These are phyloP conservation scores for Acutogordius australiensis DNA, from an alignment of 2,888 invertebrate species.

Conservation along the genomic window DNA sequence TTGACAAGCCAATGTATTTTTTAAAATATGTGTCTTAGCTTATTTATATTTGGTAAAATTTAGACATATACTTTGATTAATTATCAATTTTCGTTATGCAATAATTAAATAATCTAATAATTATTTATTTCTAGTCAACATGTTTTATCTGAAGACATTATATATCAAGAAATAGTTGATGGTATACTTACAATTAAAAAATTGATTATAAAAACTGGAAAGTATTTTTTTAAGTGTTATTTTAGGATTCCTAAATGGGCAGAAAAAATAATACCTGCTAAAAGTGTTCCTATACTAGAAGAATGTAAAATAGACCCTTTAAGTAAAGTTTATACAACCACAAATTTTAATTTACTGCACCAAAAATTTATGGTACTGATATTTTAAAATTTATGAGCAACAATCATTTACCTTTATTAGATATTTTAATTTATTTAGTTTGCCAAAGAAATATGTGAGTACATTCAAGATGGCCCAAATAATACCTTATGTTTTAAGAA, in stretches of 20 bases:
- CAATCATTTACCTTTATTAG: too few species aligned
- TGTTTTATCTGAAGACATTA: background rate
- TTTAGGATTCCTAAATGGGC: background rate
- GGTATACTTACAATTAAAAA: background rate
- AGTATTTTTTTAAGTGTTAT: background rate
- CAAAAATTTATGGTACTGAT: background rate
- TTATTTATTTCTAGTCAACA: background rate
- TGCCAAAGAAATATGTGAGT: background rate
- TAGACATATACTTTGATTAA: too few species aligned
- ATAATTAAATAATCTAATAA: background rate
- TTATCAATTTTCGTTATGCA: too few species aligned
- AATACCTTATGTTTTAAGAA: background rate
- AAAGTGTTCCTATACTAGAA: background rate
- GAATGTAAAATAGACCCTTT: background rate
- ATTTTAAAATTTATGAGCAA: background rate
- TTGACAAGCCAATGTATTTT: too few species aligned
- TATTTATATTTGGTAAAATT: too few species aligned
- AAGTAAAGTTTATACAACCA: background rate
- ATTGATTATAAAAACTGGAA: background rate
- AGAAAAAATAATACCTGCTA: background rate
- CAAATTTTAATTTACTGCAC: background rate
- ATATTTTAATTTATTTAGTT: background rate
- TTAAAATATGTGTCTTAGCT: too few species aligned
- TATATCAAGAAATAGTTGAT: background rate
- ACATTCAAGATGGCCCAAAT: background rate